phyloP scores from a whole-genome alignment of 2,797 vertebrate species.

The Danio tinwini region DNA sequence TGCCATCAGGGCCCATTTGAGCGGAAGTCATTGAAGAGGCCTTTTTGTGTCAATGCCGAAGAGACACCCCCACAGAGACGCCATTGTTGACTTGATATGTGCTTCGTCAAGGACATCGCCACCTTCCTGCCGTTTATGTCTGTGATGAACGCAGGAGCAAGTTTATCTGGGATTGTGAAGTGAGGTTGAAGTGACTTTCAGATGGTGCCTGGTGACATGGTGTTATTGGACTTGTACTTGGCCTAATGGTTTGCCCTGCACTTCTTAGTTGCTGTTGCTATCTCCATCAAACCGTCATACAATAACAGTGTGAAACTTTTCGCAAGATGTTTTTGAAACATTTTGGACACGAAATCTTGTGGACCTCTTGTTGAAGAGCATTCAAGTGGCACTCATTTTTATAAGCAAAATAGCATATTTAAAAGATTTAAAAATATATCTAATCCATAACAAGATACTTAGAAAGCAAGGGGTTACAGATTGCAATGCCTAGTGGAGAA shows the following conservation, averaged over 20 bases:
- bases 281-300: neutral
- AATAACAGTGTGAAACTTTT: no score
- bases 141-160: slow-evolving; percentile 16
- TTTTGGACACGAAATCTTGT: no score
- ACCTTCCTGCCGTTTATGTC: slow-evolving; percentile 19
- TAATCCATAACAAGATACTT: no score
- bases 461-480: no score
- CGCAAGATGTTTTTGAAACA: no score
- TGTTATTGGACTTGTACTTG: neutral
- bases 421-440: no score
- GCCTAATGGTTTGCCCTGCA: no score
- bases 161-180: neutral
- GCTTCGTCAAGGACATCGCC: slow-evolving; percentile 23
- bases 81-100: neutral
- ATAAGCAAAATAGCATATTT: no score
- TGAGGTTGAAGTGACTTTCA: slow-evolving; percentile 21
- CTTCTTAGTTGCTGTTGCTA: neutral
- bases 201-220: neutral
- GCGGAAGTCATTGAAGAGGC: slow-evolving; percentile 48
- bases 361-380: no score
- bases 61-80: slow-evolving; percentile 39
- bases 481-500: no score
- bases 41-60: slow-evolving; percentile 23
- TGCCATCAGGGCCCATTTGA: slow-evolving; percentile 37
- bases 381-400: no score